phyloP scores from a whole-genome alignment of 2,113 vertebrate genomes.

The Speoplatyrhinus poulsoni region DNA sequence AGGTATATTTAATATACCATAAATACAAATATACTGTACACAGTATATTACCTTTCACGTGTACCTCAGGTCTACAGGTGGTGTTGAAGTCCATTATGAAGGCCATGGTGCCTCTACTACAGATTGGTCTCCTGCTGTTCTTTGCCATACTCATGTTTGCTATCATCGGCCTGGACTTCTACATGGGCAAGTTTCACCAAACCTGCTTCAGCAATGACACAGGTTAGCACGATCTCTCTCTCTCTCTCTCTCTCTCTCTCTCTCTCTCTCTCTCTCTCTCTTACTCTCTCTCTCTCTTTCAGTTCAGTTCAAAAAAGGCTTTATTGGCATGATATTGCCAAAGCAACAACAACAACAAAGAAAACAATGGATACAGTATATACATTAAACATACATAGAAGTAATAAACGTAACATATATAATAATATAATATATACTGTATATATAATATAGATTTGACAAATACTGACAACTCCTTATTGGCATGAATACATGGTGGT shows the following conservation, averaged over 20 bases:
- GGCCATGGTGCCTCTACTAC: slow-evolving; percentile 95
- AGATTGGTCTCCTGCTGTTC: slow-evolving; percentile 95
- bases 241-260: background rate
- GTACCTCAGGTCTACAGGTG: slow-evolving; percentile 87
- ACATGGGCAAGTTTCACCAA: slow-evolving; percentile 96
- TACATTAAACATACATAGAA: no score
- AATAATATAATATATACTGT: no score
- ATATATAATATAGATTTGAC: no score
- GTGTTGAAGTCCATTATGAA: slow-evolving; percentile 99
- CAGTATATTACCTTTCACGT: background rate
- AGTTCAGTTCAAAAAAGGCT: no score
- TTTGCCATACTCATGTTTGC: slow-evolving; percentile 99
- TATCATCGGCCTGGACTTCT: slow-evolving; percentile 96
- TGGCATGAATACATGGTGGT: no score
- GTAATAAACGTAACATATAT: no score
- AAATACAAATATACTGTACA: background rate
- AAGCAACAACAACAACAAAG: no score
- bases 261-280: background rate
- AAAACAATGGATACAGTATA: no score
- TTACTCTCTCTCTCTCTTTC: background rate
- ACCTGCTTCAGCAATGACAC: slow-evolving; percentile 88
- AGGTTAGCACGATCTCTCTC: slow-evolving; percentile 72
- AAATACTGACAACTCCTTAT: no score
- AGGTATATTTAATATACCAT: no score
- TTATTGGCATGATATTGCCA: no score